Evolutionary conservation across 2,797 vertebrate genomes (phyloP).

Genomic region (Caiman crocodilus): DNA sequence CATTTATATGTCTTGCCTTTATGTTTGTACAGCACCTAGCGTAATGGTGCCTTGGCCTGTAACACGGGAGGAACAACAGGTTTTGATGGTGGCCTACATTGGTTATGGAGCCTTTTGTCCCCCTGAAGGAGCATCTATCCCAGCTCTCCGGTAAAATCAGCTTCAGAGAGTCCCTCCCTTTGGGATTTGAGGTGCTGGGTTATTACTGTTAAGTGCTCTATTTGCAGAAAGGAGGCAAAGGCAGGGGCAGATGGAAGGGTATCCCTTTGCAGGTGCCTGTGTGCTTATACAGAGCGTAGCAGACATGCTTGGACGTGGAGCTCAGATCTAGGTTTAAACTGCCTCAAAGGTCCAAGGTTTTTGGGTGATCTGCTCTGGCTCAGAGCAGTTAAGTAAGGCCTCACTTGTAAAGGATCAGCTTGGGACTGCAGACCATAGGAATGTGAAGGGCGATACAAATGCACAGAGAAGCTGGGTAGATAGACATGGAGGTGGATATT

Average conservation of each 20-base stretch:
- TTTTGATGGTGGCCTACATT: not conserved
- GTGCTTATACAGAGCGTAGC: not conserved
- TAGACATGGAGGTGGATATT: not conserved
- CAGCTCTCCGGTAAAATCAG: not conserved
- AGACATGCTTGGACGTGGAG: not conserved
- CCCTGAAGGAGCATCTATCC: not conserved
- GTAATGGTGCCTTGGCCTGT: not conserved
- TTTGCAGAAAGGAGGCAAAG: not conserved
- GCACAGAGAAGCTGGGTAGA: not conserved
- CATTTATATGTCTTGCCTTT: not conserved
- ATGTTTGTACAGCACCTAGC: not conserved
- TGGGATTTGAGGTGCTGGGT: not conserved
- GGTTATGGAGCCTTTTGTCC: not conserved
- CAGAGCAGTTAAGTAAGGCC: not conserved
- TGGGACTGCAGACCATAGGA: not conserved
- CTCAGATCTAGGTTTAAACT: not conserved
- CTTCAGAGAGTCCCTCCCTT: not conserved
- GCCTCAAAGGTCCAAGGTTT: not conserved
- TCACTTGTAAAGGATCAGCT: not conserved
- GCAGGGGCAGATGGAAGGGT: not conserved
- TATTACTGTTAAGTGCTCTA: conserved; percentile 16
- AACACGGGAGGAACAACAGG: not conserved
- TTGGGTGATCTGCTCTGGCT: not conserved
- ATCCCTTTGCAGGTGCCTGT: not conserved
- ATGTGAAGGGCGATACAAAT: not conserved